These are phyloP conservation scores for Fulica atra DNA, from an alignment of 2,113 vertebrate genomes.

Conservation along the genomic window DNA sequence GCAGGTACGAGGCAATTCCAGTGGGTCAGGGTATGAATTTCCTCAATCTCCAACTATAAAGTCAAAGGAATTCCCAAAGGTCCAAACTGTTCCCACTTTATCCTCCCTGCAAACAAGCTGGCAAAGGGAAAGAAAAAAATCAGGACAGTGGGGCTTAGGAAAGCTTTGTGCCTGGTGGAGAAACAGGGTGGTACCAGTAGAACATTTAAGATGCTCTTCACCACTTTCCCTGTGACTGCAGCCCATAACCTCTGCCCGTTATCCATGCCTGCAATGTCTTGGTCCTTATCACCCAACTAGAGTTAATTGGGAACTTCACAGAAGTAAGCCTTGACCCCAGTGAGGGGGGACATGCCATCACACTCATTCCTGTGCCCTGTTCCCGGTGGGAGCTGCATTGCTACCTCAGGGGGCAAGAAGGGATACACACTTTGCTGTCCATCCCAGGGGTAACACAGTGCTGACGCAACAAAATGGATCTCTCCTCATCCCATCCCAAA, in stretches of 20 bases:
- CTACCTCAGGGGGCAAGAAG: neutral
- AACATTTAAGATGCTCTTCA: neutral
- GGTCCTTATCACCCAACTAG: neutral
- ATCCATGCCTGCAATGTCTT: neutral
- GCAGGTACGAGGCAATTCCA: neutral
- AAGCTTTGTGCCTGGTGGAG: neutral
- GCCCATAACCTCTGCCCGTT: neutral
- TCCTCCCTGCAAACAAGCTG: neutral
- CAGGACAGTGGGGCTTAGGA: neutral
- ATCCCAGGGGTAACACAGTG: neutral
- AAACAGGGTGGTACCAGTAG: neutral
- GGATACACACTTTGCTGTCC: neutral
- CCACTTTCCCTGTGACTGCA: neutral
- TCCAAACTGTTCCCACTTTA: neutral
- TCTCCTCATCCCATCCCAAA: neutral
- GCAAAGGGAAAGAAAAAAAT: neutral
- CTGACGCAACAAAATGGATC: neutral
- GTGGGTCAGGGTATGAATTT: neutral
- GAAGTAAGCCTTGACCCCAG: neutral
- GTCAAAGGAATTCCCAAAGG: neutral
- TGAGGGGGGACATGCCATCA: neutral
- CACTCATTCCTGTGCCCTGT: neutral
- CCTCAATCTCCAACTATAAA: neutral
- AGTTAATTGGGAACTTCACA: neutral
- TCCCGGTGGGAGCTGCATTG: neutral